phyloP scores from a whole-genome alignment of 2,888 invertebrate species.

The Halictus quadricinctus region DNA sequence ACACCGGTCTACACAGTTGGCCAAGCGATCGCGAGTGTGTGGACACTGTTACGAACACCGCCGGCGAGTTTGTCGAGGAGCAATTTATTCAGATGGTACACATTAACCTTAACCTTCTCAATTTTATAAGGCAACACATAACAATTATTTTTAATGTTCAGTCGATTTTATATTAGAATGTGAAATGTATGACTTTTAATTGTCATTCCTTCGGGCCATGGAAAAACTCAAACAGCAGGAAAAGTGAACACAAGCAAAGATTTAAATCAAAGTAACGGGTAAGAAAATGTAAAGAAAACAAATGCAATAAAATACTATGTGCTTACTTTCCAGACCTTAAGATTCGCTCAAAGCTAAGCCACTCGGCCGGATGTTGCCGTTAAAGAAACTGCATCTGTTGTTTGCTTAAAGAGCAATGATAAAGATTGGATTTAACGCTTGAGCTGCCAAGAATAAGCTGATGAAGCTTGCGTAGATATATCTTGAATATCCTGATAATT shows the following conservation, averaged over 20 bases:
- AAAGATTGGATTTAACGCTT: neutral
- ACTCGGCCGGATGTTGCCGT: neutral
- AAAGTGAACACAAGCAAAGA: neutral
- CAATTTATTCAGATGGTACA: neutral
- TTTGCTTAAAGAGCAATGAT: conserved; percentile 9
- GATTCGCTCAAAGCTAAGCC: neutral
- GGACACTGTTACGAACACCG: neutral
- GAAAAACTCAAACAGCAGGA: too few relatives aligned
- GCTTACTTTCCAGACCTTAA: neutral
- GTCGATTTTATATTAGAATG: too few relatives aligned
- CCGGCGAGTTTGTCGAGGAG: neutral
- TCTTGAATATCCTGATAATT: neutral
- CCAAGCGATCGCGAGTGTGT: neutral
- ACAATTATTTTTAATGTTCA: too few relatives aligned
- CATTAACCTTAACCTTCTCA: too few relatives aligned
- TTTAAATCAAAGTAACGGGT: neutral
- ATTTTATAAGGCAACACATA: too few relatives aligned
- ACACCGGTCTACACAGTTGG: neutral
- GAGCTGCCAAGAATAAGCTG: conserved; percentile 4
- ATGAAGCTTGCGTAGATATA: neutral
- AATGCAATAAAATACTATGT: neutral
- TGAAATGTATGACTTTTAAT: too few relatives aligned
- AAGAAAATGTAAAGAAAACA: neutral
- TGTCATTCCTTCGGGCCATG: too few relatives aligned
- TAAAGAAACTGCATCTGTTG: conserved; percentile 6